These are phyloP conservation scores for Oplegnathus fasciatus DNA, from an alignment of 2,113 vertebrate genomes.

Conservation along the genomic window DNA sequence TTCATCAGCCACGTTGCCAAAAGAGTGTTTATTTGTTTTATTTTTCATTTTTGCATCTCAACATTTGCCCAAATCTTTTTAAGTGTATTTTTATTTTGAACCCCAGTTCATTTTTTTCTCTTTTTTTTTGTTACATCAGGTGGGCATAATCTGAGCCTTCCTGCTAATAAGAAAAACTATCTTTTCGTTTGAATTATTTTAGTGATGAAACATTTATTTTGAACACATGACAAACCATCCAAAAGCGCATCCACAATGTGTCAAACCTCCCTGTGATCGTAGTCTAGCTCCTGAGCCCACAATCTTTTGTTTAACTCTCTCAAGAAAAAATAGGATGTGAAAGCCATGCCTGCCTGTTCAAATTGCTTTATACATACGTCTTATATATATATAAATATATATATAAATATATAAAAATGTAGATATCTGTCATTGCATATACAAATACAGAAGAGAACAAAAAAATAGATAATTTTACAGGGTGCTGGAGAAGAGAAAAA, in stretches of 20 bases:
- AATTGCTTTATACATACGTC: slow-evolving; percentile 91
- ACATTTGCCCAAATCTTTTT: slow-evolving; percentile 40
- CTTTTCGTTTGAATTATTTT: slow-evolving; percentile 25
- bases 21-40: slow-evolving; percentile 34
- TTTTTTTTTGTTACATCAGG: neutral
- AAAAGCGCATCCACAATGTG: slow-evolving; percentile 86
- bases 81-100: slow-evolving; percentile 35
- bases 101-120: neutral
- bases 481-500: slow-evolving; percentile 88
- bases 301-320: slow-evolving; percentile 77
- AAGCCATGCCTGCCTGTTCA: slow-evolving; percentile 91
- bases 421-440: slow-evolving; percentile 87
- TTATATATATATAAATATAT: slow-evolving; percentile 81
- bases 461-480: slow-evolving; percentile 90
- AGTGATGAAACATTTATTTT: slow-evolving; percentile 31
- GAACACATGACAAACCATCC: slow-evolving; percentile 42
- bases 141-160: slow-evolving; percentile 50
- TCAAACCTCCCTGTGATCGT: slow-evolving; percentile 72
- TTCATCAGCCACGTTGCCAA: slow-evolving; percentile 63
- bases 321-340: slow-evolving; percentile 88
- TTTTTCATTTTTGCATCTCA: slow-evolving; percentile 34
- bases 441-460: slow-evolving; percentile 84
- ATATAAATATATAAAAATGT: slow-evolving; percentile 85
- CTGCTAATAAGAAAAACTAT: neutral
- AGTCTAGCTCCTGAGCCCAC: slow-evolving; percentile 68